A percentile compares a stretch with the other conserved stretches of the same genome.
Evolutionary conservation across 1,140 invertebrate genomes (phyloP).

Genomic region (Lamellibrachia luymesi): DNA sequence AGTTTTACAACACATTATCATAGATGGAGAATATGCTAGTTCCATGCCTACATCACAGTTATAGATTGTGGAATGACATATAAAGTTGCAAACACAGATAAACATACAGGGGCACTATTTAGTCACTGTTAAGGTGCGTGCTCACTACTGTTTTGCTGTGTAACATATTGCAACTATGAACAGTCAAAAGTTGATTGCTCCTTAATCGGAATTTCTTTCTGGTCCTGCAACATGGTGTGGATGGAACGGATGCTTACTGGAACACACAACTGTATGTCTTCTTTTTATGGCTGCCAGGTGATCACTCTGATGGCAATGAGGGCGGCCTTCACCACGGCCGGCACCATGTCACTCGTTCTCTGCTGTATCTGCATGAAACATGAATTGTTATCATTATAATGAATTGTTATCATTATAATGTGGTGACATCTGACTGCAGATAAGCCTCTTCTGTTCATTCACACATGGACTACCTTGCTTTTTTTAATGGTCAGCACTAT

Average conservation of each 20-base stretch:
- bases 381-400: background rate
- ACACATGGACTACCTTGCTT: no score
- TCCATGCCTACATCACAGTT: no score
- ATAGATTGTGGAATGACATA: no score
- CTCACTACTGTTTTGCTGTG: background rate
- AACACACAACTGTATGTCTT: background rate
- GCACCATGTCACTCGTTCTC: slow-evolving; percentile 38
- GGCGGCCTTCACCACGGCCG: slow-evolving; percentile 49
- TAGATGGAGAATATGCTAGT: no score
- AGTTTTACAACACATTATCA: no score
- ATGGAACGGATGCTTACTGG: background rate
- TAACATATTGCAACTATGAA: background rate
- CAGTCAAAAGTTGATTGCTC: background rate
- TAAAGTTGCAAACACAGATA: no score
- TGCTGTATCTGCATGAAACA: slow-evolving; percentile 39
- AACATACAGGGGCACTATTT: background rate
- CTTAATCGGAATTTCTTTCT: background rate
- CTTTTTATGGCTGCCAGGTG: slow-evolving; percentile 49
- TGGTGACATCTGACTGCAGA: background rate
- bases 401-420: background rate
- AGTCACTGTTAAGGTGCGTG: background rate
- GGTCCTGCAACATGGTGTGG: no score
- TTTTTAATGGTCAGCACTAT: no score
- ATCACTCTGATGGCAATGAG: slow-evolving; percentile 50
- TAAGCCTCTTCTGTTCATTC: background rate